Evolutionary conservation across 1,140 invertebrate genomes (phyloP), one percentile per base, ranked within the genome.

Genomic region (Ips nitidus): DNA sequence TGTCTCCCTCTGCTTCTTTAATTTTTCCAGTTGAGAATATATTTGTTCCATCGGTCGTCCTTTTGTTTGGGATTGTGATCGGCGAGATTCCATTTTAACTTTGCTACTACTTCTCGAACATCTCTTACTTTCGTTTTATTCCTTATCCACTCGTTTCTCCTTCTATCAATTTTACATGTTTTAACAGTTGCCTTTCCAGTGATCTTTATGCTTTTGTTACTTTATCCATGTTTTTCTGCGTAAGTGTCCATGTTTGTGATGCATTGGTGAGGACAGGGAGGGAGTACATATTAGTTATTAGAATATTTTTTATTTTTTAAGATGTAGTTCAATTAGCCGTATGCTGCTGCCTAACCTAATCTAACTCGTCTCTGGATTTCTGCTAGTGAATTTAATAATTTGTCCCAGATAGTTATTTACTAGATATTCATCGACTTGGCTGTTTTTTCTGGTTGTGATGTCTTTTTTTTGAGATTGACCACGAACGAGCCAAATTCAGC

Each of bases 111-210:
- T 52, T 40, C 7, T 62, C 60, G 45, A 62, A 62, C 60, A 39
- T 62, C 60, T 47, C 60, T 62, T 59, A 8, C 57, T 59, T 59
- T 59, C 39, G 57, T 59, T 59, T 59, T 59, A 59, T 45, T 45
- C 8, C 43, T 45, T 45, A 45, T 45, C 4, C 43, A 45, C 43
- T 45, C 43, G 43, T 45, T 45, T 45, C 43, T 45, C 43, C 8
- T 45, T 45, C 43, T 1, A 45, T 5, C 8, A 45, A 8, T 45
- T 45, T 45, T 45, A 45, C 8, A 45, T 45, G 43, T 22, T 22
- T 22, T 45, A 45, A 45, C 43, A 40, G 22, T 59, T 59, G 57
- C 37, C 39, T 59, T 59, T 59, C 57, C 39, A 59, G 22, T 59
- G 8, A 59, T 59, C n/a, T 59, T 59, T 59, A 4, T 40, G 57